Evolutionary conservation across 37 sponge, comb jelly and placozoan species (phyloP), one percentile per base, ranked within the genome.

Genomic region (Halisarca cf. caerulea): DNA sequence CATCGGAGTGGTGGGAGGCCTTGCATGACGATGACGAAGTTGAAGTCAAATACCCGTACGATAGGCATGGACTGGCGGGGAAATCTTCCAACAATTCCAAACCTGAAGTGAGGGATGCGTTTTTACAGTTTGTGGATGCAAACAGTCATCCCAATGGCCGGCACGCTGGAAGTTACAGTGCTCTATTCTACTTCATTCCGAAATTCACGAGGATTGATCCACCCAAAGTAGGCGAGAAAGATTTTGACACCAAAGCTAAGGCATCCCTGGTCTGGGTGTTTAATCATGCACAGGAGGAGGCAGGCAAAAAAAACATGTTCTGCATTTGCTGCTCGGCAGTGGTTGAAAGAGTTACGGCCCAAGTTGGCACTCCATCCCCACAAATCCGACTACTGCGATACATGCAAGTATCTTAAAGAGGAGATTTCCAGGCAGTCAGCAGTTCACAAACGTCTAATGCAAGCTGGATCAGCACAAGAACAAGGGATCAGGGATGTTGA

Each of bases 61-160:
- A 86, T 20, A 37, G 42, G 28, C 86, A 86, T 53, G 81, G 70
- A 24, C 36, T 60, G n/a, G 35, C 70, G 28, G 64, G 75, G 14
- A 80, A 71, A 43, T 11, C 40, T 33, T 80, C 82, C 15, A 69
- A 87, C 40, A 43, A 33, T 44, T 83, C 88, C 54, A 89, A 64
- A 47, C 35, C 54, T 30, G 57, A 66, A 38, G 28, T 57, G 28
- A 18, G 24, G 58, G 79, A 42, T 7, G 83, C 80, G 2, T 90
- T 90, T 39, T 78, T 90, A 37, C 43, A 53, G 70, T 90, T 86
- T 83, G 91, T 86, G 3, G 91, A 90, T 82, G 71, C 72, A 6
- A 82, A 75, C 36, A 53, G 60, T 23, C 83, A 82, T 37, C 86
- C 86, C 23, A 90, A 90, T 75, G 83, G 90, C 20, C 77, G 86